phyloP scores from a whole-genome alignment of 1,140 invertebrate species.

The Drosophila repleta region DNA sequence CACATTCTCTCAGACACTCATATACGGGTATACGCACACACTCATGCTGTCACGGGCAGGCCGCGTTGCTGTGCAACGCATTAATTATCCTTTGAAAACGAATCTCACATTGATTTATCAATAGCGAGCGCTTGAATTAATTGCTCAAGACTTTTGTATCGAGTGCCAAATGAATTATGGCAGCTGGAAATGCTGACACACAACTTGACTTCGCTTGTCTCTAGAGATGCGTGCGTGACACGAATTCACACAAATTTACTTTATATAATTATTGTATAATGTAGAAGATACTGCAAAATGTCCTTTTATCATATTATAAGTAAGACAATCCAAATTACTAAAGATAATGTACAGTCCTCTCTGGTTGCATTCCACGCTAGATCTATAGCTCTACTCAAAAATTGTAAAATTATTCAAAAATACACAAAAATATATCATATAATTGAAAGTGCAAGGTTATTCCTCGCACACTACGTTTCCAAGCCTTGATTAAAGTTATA shows the following conservation, averaged over 20 bases:
- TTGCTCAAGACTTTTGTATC: conserved; percentile 64
- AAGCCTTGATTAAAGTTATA: no score
- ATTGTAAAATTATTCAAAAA: no score
- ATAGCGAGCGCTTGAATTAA: conserved; percentile 65
- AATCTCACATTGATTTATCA: conserved; percentile 68
- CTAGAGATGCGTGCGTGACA: conserved; percentile 8
- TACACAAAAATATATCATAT: no score
- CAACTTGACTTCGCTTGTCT: background rate
- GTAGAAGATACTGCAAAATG: no score
- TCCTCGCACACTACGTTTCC: no score
- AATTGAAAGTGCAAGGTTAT: no score
- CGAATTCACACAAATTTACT: background rate
- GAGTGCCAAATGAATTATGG: conserved; percentile 61
- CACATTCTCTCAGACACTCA: conserved; percentile 1
- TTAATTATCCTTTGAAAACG: conserved; percentile 76
- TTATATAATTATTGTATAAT: no score
- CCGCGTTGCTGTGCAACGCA: conserved; percentile 48
- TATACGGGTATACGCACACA: conserved; percentile 6
- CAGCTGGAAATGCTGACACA: conserved; percentile 11
- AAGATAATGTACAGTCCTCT: no score
- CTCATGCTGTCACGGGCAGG: conserved; percentile 55
- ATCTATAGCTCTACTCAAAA: no score
- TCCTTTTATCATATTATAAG: no score
- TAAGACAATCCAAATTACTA: no score
- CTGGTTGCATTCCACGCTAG: no score